Conservation (phyloP, 2,797 vertebrate genomes). For the Huso huso region DNA sequence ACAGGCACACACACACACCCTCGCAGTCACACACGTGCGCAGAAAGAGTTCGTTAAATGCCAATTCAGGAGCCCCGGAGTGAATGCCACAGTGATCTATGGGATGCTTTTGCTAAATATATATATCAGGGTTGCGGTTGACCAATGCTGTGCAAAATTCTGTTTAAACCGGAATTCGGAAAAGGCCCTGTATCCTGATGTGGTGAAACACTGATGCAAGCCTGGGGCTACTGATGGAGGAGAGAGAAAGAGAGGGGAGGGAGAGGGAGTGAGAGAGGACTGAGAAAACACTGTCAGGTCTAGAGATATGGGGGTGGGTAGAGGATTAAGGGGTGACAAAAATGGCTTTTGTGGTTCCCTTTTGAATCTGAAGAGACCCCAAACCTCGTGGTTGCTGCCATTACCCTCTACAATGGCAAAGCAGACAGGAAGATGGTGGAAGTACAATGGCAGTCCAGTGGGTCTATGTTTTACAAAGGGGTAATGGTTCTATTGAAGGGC, state of each 20-base stretch:
- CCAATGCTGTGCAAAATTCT: constrained; percentile 82
- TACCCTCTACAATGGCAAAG: too few species aligned
- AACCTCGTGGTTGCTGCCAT: too few species aligned
- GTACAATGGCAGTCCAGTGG: too few species aligned
- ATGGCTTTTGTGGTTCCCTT: neutral
- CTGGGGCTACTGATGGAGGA: neutral
- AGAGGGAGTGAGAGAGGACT: constrained; percentile 55
- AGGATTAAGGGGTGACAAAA: constrained; percentile 29
- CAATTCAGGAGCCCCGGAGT: constrained; percentile 24
- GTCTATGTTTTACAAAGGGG: too few species aligned
- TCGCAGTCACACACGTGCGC: constrained; percentile 3
- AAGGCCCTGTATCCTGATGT: constrained; percentile 98
- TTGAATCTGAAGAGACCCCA: too few species aligned
- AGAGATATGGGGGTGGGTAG: constrained; percentile 29
- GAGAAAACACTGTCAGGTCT: constrained; percentile 31
- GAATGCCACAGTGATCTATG: constrained; percentile 56
- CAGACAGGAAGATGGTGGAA: too few species aligned
- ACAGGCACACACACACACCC: constrained; percentile 17
- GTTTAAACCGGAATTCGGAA: constrained; percentile 95
- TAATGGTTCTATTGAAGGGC: too few species aligned
- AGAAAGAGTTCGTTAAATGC: constrained; percentile 71
- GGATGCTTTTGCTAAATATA: constrained; percentile 71
- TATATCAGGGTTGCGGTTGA: constrained; percentile 78
- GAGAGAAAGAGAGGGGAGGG: constrained; percentile 38
- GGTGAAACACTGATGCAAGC: constrained; percentile 62